Percentiles rank a stretch among this genome's conserved stretches.
phyloP scores from a whole-genome alignment of 2,888 invertebrate genomes.

The Erebia epiphron region DNA sequence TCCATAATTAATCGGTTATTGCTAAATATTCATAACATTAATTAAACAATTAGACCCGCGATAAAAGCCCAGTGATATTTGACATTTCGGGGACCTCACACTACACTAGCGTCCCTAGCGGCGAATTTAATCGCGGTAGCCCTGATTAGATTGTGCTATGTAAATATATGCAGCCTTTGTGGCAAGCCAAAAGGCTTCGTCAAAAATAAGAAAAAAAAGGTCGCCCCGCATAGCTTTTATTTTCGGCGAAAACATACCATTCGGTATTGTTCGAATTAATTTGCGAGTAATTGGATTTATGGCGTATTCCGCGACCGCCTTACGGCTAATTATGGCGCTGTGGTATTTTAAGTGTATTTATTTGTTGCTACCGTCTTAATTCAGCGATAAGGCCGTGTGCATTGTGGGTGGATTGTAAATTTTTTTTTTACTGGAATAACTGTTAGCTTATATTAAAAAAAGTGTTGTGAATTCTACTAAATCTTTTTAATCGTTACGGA shows the following conservation, averaged over 20 bases:
- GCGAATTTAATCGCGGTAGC: too few species aligned
- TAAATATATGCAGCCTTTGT: slow-evolving; percentile 13
- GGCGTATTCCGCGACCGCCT: slow-evolving; percentile 59
- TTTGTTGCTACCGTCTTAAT: slow-evolving; percentile 59
- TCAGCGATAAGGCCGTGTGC: slow-evolving; percentile 42
- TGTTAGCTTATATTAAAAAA: too few species aligned
- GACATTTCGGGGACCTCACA: too few species aligned
- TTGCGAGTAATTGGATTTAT: slow-evolving; percentile 76
- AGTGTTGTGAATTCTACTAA: too few species aligned
- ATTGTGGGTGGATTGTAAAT: background rate
- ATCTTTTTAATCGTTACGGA: too few species aligned
- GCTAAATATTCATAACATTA: too few species aligned
- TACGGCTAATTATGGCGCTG: slow-evolving; percentile 69
- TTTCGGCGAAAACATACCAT: slow-evolving; percentile 46
- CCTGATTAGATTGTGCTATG: background rate
- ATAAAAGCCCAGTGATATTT: too few species aligned
- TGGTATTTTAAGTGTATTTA: slow-evolving; percentile 70
- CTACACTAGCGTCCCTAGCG: too few species aligned
- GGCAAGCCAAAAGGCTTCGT: slow-evolving; percentile 1
- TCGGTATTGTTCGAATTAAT: slow-evolving; percentile 67
- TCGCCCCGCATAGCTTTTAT: slow-evolving; percentile 30
- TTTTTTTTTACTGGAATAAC: too few species aligned
- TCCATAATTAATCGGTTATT: too few species aligned
- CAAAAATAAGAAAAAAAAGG: background rate
- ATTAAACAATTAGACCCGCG: too few species aligned